These are phyloP conservation scores for Lagodon rhomboides DNA, from an alignment of 2,797 vertebrate genomes.

Conservation along the genomic window DNA sequence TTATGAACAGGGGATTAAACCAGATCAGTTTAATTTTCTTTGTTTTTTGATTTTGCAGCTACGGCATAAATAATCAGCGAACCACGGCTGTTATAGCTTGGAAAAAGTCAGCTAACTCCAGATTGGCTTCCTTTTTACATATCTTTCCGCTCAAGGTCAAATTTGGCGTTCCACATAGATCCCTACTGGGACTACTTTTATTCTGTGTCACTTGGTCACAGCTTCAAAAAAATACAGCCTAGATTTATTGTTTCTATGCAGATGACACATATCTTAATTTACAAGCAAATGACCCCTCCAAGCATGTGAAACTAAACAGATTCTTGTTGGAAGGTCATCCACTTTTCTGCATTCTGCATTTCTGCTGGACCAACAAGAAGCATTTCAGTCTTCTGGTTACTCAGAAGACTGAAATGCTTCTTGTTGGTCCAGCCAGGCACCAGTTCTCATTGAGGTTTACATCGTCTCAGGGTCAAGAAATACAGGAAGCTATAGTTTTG, in stretches of 20 bases:
- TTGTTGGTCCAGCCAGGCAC: not conserved
- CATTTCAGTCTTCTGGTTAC: too few relatives aligned
- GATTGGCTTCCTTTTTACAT: not conserved
- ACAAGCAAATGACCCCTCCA: not conserved
- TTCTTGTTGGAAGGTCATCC: not conserved
- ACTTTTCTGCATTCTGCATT: not conserved
- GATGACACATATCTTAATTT: not conserved
- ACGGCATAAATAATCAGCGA: not conserved
- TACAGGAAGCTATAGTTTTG: not conserved
- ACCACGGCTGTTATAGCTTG: not conserved
- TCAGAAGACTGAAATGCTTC: not conserved
- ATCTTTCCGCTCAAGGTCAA: not conserved
- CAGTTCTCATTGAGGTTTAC: not conserved
- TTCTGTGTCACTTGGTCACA: not conserved
- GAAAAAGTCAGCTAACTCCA: not conserved
- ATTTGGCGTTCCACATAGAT: not conserved
- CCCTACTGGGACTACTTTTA: not conserved
- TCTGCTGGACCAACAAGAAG: too few relatives aligned
- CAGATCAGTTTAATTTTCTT: not conserved
- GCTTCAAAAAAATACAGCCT: not conserved
- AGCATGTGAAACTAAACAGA: not conserved
- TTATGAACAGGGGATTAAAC: slow-evolving; percentile 13
- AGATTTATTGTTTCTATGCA: not conserved
- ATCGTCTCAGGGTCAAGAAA: not conserved
- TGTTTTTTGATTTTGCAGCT: not conserved